Evolutionary conservation across 2,888 invertebrate species (phyloP).

Genomic region (Hyles lineata): DNA sequence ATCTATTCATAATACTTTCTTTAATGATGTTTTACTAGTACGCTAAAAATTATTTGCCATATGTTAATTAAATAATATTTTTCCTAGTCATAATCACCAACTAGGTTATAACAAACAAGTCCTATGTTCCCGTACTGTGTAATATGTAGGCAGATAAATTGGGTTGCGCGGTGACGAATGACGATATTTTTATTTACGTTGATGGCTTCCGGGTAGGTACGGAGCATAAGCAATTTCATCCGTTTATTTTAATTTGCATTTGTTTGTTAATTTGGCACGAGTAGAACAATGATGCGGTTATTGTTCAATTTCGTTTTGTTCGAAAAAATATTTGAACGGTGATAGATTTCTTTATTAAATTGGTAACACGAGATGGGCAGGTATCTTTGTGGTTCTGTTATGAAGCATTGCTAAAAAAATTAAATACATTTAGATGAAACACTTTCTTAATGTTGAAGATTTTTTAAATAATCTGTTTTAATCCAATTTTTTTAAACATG

Average conservation of each 20-base stretch:
- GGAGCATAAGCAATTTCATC: not conserved
- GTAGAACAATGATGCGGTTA: not conserved
- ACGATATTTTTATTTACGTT: conserved; percentile 48
- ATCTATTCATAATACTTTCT: too few species aligned
- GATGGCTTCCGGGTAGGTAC: conserved; percentile 36
- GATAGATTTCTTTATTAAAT: too few species aligned
- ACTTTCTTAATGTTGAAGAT: too few species aligned
- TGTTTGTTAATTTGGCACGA: conserved; percentile 2
- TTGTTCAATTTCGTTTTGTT: not conserved
- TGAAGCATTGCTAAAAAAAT: too few species aligned
- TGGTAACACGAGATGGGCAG: too few species aligned
- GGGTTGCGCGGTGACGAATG: conserved; percentile 55
- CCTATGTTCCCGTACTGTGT: conserved; percentile 58
- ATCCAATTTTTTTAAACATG: too few species aligned
- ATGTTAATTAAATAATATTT: not conserved
- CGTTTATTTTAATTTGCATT: conserved; percentile 35
- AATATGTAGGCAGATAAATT: conserved; percentile 68
- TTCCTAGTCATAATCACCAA: not conserved
- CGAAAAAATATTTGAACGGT: not conserved
- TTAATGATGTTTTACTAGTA: too few species aligned
- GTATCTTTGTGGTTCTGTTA: too few species aligned
- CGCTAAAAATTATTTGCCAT: too few species aligned
- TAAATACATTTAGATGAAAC: too few species aligned
- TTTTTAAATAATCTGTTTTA: not conserved
- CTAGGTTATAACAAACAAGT: conserved; percentile 36